Evolutionary conservation across 2,113 vertebrate species (phyloP), one percentile per base, ranked within the genome.

Genomic region (Chrysochloris asiatica): DNA sequence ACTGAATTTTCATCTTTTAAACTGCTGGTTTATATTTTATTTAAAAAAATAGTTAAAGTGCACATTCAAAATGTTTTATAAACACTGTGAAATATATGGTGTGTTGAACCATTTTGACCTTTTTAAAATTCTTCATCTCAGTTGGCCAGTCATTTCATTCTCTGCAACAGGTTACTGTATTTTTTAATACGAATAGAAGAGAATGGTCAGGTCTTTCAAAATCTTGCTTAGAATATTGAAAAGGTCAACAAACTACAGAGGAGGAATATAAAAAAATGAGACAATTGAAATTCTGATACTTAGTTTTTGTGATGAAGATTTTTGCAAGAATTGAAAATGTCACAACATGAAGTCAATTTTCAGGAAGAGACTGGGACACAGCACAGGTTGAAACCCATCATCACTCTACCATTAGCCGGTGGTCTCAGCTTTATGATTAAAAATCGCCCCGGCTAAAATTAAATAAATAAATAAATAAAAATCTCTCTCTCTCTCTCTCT

Each of bases 201-300:
- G 83, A 94, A 43, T 94, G 97, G 97, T 96, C 97, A 97, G 59
- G 91, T 91, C n/a, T 93, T 88, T 97, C 90, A 88, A 95, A 97
- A 95, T 86, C 78, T 91, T 96, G 97, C 92, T 94, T 94, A 78
- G 95, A 97, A 97, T 98, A 97, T 95, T 98, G 95, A 98, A 98
- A 98, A 98, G 98, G 97, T 98, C 97, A 98, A 19, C 86, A 75
- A 93, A 95, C 90, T 77, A 61, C 80, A 96, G 93, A 30, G n/a
- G 1, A 83, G 82, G 87, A 95, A 77, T 88, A 92, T 95, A 96
- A 89, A 95, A 97, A 95, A 97, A 96, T 67, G 92, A 97, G 97
- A 96, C 96, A 95, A 94, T 11, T 85, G 91, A 72, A 97, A 63
- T 95, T 92, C 95, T 85, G 95, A 69, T 91, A 92, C 91, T 92